These are phyloP conservation scores for Genyomyrus donnyi DNA, from an alignment of 2,113 vertebrate species.

Conservation along the genomic window DNA sequence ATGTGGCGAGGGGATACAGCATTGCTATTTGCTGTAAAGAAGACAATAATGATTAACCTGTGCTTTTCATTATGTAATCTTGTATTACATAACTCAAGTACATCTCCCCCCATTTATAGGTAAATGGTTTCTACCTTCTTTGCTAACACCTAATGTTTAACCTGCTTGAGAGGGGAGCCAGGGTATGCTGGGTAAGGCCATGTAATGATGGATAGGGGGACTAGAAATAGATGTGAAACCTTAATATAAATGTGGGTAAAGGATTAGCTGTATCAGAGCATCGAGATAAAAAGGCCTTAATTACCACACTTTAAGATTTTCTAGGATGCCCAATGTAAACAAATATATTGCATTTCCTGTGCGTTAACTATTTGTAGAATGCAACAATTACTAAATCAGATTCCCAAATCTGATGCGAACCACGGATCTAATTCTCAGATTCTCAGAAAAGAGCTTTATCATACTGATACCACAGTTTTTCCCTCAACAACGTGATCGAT, in stretches of 20 bases:
- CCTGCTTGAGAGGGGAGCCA: too few species aligned
- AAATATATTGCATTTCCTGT: not conserved
- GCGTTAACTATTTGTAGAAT: not conserved
- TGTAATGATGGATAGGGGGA: not conserved
- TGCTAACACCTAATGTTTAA: too few species aligned
- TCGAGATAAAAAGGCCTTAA: not conserved
- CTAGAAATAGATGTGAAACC: not conserved
- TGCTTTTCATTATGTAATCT: not conserved
- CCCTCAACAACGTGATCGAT: not conserved
- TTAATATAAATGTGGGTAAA: not conserved
- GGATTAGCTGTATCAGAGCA: not conserved
- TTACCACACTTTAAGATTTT: not conserved
- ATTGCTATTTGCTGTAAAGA: not conserved
- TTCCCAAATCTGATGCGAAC: not conserved
- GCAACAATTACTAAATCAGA: not conserved
- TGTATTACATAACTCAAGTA: not conserved
- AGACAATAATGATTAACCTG: not conserved
- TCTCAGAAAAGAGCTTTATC: not conserved
- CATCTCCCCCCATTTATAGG: not conserved
- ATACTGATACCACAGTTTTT: not conserved
- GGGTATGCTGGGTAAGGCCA: not conserved
- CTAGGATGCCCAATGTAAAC: not conserved
- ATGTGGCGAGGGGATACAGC: not conserved
- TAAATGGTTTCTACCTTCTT: not conserved
- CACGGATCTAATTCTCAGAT: not conserved